Evolutionary conservation across 2,797 vertebrate species (phyloP), one percentile per base, ranked within the genome.

Genomic region (Cottoperca gobio): DNA sequence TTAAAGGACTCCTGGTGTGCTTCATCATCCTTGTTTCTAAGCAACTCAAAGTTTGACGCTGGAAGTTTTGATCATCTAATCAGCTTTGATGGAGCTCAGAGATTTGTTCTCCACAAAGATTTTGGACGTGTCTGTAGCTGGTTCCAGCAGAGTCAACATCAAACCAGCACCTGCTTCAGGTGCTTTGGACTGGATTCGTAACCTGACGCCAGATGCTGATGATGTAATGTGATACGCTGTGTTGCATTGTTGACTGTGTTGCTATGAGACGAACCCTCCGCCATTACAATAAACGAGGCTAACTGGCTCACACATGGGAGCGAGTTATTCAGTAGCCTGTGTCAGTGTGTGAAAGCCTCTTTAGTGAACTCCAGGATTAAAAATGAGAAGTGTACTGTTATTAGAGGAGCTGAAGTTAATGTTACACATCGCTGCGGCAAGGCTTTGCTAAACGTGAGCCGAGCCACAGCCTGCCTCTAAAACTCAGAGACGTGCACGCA

Each of bases 41-140:
- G 82, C 79, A 55, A 78, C 82, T 23, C 40, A 57, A 53, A 78
- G 70, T 76, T 76, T 78, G 60, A 73, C 73, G 26, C 24, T 65
- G 33, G 31, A 33, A 33, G 31, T 33, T 33, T 31, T 33, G 8
- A 79, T 50, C 58, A 17, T 82, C 48, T 76, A 74, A 79, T 77
- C 60, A 75, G 62, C 54, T 16, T 14, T 11, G 45, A 60, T 24
- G 49, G 68, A 31, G 12, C 9, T 39, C 5, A 4, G 24, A 10
- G 55, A 55, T 55, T 60, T 40, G 40, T 35, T 67, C 40, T 64
- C 6, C 9, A 54, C 17, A 35, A 48, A 54, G 19, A 42, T 17
- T 8, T 35, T 6, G 28, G 60, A 67, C 11, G 17, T 5, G 7
- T 66, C 24, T 71, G 70, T 17, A 40, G 26, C 46, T 49, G 40